phyloP scores from a whole-genome alignment of 2,113 vertebrate species.

The Labeo catla region DNA sequence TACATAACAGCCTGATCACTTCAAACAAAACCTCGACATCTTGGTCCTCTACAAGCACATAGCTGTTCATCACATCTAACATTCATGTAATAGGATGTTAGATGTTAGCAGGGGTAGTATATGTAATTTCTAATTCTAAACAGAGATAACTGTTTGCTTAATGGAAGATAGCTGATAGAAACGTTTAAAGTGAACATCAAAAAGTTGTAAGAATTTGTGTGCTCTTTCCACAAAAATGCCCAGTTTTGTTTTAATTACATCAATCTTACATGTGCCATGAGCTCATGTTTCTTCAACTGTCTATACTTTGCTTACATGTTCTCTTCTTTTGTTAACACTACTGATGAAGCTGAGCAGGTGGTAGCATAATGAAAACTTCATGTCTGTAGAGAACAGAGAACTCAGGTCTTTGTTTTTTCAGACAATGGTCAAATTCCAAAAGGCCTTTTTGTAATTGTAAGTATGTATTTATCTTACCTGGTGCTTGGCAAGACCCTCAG shows the following conservation, averaged over 20 bases:
- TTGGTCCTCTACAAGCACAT: background rate
- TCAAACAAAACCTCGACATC: constrained; percentile 44
- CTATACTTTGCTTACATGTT: background rate
- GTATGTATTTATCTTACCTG: background rate
- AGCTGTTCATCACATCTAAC: constrained; percentile 7
- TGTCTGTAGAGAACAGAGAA: background rate
- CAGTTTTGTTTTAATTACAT: constrained; percentile 67
- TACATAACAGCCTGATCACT: constrained; percentile 24
- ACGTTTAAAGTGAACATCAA: background rate
- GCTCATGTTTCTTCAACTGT: constrained; percentile 27
- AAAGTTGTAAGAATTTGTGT: background rate
- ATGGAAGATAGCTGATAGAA: background rate
- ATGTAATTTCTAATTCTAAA: background rate
- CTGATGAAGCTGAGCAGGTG: constrained; percentile 7
- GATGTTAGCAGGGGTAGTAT: background rate
- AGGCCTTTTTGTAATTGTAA: background rate
- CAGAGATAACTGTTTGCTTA: background rate
- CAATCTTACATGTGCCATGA: background rate
- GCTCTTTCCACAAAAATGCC: constrained; percentile 58
- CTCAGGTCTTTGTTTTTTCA: background rate
- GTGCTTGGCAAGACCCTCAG: background rate
- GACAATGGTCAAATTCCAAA: background rate
- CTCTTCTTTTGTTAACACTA: constrained; percentile 21
- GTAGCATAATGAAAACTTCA: background rate
- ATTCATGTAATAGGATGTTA: constrained; percentile 1